A percentile compares a stretch with the other conserved stretches of the same genome.
These are phyloP conservation scores for Sarcophaga carnaria DNA, from an alignment of 2,888 invertebrate species.

Conservation along the genomic window DNA sequence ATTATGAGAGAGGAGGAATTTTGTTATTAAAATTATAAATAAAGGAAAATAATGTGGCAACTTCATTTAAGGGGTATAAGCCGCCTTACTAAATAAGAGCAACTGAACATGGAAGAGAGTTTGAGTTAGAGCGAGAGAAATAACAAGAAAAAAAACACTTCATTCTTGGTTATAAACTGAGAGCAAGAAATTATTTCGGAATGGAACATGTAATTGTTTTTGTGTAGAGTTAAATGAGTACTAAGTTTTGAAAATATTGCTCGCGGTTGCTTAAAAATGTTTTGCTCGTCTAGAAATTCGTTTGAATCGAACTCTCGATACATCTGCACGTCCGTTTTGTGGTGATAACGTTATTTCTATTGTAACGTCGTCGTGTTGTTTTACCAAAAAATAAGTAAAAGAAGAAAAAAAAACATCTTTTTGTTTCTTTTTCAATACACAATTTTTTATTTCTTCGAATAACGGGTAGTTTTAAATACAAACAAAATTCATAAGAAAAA, in stretches of 20 bases:
- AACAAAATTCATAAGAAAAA: conserved; percentile 5
- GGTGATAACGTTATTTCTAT: conserved; percentile 60
- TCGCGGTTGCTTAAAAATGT: conserved; percentile 57
- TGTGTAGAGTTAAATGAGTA: too few relatives aligned
- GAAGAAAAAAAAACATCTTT: neutral
- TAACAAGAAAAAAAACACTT: conserved; percentile 20
- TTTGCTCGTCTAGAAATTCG: conserved; percentile 64
- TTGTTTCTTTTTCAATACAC: neutral
- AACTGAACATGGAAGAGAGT: neutral
- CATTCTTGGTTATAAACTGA: neutral
- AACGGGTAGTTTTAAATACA: conserved; percentile 19
- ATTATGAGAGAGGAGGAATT: neutral
- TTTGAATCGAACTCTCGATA: conserved; percentile 71
- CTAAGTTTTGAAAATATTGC: neutral
- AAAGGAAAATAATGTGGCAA: conserved; percentile 47
- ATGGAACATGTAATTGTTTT: conserved; percentile 29
- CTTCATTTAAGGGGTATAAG: conserved; percentile 54
- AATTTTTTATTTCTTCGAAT: neutral
- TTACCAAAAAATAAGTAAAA: conserved; percentile 17
- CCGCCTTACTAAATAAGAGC: neutral
- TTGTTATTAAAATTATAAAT: neutral
- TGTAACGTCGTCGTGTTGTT: conserved; percentile 50
- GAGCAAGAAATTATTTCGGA: neutral
- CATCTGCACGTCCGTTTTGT: conserved; percentile 64
- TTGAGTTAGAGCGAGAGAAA: neutral